phyloP scores from a whole-genome alignment of 2,113 vertebrate species.

The Glareola pratincola region DNA sequence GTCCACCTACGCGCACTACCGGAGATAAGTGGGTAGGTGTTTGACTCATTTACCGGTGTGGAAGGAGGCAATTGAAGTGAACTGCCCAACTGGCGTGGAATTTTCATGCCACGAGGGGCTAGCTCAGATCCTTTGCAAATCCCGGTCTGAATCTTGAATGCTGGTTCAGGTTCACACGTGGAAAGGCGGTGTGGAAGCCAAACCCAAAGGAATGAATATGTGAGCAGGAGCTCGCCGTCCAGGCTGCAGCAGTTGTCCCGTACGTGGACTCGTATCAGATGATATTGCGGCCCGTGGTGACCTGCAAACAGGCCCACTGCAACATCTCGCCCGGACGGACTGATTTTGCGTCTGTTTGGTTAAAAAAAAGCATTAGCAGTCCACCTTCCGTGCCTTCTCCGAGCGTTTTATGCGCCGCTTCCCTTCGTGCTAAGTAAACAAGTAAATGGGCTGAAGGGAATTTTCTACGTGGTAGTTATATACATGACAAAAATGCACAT shows the following conservation, averaged over 20 bases:
- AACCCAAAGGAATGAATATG: not conserved
- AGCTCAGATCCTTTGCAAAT: not conserved
- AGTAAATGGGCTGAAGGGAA: not conserved
- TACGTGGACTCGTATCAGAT: fast-evolving
- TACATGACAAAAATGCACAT: not conserved
- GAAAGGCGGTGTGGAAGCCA: not conserved
- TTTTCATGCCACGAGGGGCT: not conserved
- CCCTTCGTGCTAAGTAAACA: not conserved
- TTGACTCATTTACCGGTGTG: not conserved
- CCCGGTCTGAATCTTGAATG: not conserved
- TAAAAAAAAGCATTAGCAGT: not conserved
- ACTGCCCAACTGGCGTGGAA: not conserved
- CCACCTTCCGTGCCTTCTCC: not conserved
- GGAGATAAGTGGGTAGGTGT: not conserved
- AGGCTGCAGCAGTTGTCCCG: not conserved
- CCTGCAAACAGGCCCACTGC: not conserved
- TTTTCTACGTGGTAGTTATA: not conserved
- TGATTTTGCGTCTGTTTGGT: not conserved
- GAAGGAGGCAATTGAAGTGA: not conserved
- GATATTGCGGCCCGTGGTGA: not conserved
- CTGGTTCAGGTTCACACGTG: not conserved
- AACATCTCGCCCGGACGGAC: not conserved
- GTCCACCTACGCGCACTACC: not conserved
- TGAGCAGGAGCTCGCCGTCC: not conserved
- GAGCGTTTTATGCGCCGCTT: not conserved